Evolutionary conservation across 37 sponge, comb jelly and placozoan species (phyloP), one percentile per base, ranked within the genome.

Genomic region (Agelas oroides): DNA sequence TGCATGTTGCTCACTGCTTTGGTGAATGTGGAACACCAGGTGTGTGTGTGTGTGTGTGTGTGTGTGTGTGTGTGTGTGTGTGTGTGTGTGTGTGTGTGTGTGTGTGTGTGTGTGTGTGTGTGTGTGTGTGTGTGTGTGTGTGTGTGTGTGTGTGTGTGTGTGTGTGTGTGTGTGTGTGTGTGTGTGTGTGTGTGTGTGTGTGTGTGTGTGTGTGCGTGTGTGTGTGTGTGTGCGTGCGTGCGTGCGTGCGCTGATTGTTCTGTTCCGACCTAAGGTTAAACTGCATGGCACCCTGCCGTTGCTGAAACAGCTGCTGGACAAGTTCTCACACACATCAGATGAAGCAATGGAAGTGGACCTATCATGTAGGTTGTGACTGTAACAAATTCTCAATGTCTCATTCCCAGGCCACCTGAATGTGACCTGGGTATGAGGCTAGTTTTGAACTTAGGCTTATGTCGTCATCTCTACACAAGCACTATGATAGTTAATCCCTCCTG

Each of bases 11-110:
- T 90, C 34, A 62, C 35, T 21, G 63, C 75, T 6, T 61, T 90
- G 13, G 55, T n/a, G 5, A 37, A 55, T 0, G 81, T 84, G 16
- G 85, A 85, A 64, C 25, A 65, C 13, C 32, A 79, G 78, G 88
- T 88, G 25, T 56, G 80, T 57, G 64, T 62, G 64, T 3, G 27
- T 24, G 27, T 62, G 66, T 30, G 66, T 34, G n/a, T n/a, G n/a
- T n/a, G n/a, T n/a, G n/a, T n/a, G n/a, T n/a, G n/a, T n/a, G n/a
- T n/a, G n/a, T n/a, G n/a, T n/a, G n/a, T n/a, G n/a, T n/a, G n/a
- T n/a, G n/a, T n/a, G n/a, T n/a, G n/a, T n/a, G n/a, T n/a, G n/a
- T n/a, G n/a, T n/a, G n/a, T n/a, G n/a, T 57, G 59, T 57, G 59
- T 57, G n/a, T n/a, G n/a, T n/a, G n/a, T n/a, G n/a, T n/a, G n/a